Evolutionary conservation across 2,888 invertebrate genomes (phyloP).

Genomic region (Dicyrtomina minuta): DNA sequence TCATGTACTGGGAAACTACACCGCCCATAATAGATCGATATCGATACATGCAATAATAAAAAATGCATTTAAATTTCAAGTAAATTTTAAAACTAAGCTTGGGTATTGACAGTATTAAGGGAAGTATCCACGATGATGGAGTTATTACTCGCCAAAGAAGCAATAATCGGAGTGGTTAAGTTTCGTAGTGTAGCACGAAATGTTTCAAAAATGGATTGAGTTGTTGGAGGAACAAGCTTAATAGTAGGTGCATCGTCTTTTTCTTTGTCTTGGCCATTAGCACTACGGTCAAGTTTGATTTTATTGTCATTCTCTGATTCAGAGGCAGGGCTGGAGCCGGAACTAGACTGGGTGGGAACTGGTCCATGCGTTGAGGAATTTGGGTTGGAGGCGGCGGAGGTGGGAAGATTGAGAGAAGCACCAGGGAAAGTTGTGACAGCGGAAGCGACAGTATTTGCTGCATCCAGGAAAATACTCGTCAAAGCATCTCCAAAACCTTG

Average conservation of each 20-base stretch:
- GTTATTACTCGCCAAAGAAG: no score
- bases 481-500: slow-evolving; percentile 27
- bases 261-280: background rate
- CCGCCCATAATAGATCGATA: no score
- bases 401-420: background rate
- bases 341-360: background rate
- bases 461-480: slow-evolving; percentile 18
- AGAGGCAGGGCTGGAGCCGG: background rate
- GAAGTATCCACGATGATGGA: no score
- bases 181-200: background rate
- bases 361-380: background rate
- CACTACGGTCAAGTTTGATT: background rate
- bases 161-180: no score
- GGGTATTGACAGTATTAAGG: no score
- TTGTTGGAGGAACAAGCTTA: background rate
- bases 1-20: no score
- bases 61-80: no score
- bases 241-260: background rate
- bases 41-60: no score
- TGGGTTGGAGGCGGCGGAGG: no score
- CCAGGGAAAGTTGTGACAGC: slow-evolving; percentile 15
- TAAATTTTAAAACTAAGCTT: no score
- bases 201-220: background rate
- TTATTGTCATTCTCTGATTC: background rate
- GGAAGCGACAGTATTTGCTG: slow-evolving; percentile 1